phyloP scores from a whole-genome alignment of 2,113 vertebrate genomes.

The Gallinago paraguaiae region DNA sequence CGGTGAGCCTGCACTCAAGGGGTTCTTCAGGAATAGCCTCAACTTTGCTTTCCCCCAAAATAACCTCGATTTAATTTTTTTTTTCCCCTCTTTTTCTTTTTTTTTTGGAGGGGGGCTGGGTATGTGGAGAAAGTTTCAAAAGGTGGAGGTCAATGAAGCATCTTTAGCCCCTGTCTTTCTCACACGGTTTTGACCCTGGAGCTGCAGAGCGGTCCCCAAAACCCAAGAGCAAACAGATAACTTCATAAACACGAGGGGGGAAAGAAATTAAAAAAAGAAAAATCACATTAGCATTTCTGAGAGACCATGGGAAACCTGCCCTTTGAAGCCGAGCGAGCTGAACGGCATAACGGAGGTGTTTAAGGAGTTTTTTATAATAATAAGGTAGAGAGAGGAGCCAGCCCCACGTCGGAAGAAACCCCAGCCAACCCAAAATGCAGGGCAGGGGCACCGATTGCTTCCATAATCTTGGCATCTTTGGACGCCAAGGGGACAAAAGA shows the following conservation, averaged over 20 bases:
- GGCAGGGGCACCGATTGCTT: neutral
- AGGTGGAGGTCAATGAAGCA: neutral
- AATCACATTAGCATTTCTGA: too few relatives aligned
- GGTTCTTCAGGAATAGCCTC: neutral
- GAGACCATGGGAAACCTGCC: neutral
- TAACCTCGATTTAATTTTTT: neutral
- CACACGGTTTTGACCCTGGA: too few relatives aligned
- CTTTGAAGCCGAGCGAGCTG: constrained; percentile 55
- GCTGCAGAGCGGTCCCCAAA: too few relatives aligned
- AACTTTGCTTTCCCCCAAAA: neutral
- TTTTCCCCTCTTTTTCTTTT: neutral
- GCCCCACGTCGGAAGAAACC: neutral
- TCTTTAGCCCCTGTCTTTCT: too few relatives aligned
- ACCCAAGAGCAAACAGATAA: too few relatives aligned
- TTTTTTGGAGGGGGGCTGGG: accelerated
- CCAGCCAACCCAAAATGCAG: constrained; percentile 29
- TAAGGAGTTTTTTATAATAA: constrained; percentile 27
- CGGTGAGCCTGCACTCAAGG: neutral
- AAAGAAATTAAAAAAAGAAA: too few relatives aligned
- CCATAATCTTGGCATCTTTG: neutral
- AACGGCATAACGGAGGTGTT: constrained; percentile 18
- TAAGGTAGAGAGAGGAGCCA: neutral
- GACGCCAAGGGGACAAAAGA: constrained; percentile 31
- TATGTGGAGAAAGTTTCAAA: neutral
- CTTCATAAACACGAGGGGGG: too few relatives aligned